Evolutionary conservation across 1,140 invertebrate species (phyloP), one percentile per base, ranked within the genome.

Genomic region (Camponotus vicinus): DNA sequence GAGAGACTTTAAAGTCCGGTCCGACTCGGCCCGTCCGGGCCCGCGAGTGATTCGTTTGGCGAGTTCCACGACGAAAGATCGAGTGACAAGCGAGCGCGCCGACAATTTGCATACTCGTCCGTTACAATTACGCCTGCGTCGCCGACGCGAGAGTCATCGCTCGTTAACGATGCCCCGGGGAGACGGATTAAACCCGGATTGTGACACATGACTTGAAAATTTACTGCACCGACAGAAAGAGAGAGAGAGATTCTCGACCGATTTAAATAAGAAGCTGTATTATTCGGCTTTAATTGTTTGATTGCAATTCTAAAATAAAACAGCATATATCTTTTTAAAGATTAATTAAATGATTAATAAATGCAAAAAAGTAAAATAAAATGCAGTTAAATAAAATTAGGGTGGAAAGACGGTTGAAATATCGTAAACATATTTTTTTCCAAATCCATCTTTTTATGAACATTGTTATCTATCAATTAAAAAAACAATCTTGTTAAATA

Each of bases 61-160:
- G 67, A 75, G 52, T 52, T 34, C 64, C 85, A 61, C 77, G 90
- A 40, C 85, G 73, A 90, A 91, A 85, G 90, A 91, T 89, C 85
- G 86, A 78, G 85, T 85, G 90, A 92, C 92, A 90, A 86, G 91
- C 90, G 80, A 92, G 86, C 88, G 79, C 86, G 84, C 89, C 83
- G 85, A 89, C 89, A 89, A 92, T 92, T 92, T 89, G 90, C 91
- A 92, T 92, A 92, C 92, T 87, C 89, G 91, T 91, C 87, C 86
- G 91, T 92, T 91, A 92, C 92, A 91, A 92, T 92, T 91, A 92
- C 88, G 82, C 79, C 75, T 42, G 82, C 61, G 61, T 85, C 57
- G 84, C 40, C 79, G 69, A 57, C 57, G 80, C 37, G 69, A 87
- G 77, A 86, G 80, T 87, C 80, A 87, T 85, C 63, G 85, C 80